These are phyloP conservation scores for Dicentrarchus labrax DNA, from an alignment of 2,113 vertebrate species.

Conservation along the genomic window DNA sequence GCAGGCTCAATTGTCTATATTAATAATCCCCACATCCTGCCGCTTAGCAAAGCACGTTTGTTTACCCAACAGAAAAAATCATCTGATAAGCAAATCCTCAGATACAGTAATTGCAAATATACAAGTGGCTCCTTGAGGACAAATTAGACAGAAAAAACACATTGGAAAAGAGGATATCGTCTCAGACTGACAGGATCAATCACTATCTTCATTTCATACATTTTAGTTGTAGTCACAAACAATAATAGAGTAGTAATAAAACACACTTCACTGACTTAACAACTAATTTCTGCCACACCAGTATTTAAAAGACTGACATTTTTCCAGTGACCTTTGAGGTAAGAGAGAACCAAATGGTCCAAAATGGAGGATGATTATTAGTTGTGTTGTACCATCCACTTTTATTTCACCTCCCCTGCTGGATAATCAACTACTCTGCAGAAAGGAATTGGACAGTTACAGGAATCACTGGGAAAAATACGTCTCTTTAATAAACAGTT, in stretches of 20 bases:
- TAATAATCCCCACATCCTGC: conserved; percentile 48
- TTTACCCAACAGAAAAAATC: conserved; percentile 33
- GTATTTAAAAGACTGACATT: neutral
- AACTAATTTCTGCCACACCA: neutral
- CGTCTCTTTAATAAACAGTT: neutral
- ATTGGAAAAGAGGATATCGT: neutral
- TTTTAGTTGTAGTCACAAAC: neutral
- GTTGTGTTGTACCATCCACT: neutral
- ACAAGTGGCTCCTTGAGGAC: neutral
- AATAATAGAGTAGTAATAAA: neutral
- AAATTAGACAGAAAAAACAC: neutral
- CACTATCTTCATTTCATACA: neutral
- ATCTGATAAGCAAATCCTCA: conserved; percentile 20
- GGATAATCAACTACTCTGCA: neutral
- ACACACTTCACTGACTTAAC: neutral
- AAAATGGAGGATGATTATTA: neutral
- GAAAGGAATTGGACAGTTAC: neutral
- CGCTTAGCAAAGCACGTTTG: neutral
- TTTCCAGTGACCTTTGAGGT: neutral
- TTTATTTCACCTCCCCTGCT: neutral
- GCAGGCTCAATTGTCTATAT: neutral
- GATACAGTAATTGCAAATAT: neutral
- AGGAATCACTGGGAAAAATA: neutral
- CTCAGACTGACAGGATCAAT: neutral
- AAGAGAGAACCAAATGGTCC: neutral